Conservation (phyloP, 2,113 vertebrate genomes). For the Ictidomys tridecemlineatus region DNA sequence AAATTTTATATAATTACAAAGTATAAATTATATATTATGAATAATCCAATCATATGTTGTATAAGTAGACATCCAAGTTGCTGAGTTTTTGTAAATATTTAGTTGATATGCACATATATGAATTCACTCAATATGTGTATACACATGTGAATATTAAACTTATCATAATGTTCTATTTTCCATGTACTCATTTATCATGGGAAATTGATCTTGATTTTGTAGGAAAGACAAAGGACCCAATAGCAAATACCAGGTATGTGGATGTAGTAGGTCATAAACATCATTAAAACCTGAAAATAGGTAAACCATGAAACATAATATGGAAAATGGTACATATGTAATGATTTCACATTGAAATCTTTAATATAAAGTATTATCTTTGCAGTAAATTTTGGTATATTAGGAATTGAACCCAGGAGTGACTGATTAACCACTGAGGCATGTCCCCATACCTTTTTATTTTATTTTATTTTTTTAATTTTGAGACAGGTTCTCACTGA, state of each 20-base stretch:
- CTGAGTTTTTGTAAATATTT: neutral
- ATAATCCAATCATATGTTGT: neutral
- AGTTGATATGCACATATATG: neutral
- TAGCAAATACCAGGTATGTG: neutral
- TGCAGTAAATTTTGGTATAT: neutral
- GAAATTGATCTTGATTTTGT: neutral
- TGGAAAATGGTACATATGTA: neutral
- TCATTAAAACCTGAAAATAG: neutral
- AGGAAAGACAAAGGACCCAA: neutral
- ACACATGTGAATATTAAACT: neutral
- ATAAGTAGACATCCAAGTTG: neutral
- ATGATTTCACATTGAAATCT: neutral
- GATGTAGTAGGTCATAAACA: neutral
- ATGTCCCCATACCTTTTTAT: too few relatives aligned
- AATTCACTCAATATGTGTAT: constrained; percentile 34
- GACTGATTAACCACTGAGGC: too few relatives aligned
- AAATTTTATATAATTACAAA: neutral
- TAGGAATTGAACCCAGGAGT: too few relatives aligned
- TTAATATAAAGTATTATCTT: neutral
- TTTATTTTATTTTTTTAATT: too few relatives aligned
- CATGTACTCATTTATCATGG: neutral
- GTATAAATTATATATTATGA: neutral
- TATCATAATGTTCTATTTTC: neutral
- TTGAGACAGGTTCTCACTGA: too few relatives aligned
- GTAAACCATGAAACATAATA: neutral